Base-by-base conservation (phyloP, 2,113 vertebrate species). In the Okapia johnstoni region DNA sequence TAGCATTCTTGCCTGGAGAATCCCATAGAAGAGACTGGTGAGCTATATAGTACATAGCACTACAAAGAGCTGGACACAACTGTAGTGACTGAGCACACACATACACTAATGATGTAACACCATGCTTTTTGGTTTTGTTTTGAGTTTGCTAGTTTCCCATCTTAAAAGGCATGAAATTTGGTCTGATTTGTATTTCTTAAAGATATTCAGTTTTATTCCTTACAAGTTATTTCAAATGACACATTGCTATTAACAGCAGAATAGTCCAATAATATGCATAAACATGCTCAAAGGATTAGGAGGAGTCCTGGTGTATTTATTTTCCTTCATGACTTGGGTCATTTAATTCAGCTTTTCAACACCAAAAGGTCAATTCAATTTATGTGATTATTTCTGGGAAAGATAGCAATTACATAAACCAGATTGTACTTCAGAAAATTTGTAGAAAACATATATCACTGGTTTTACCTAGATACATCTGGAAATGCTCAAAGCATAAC, bases 111-210 rank as follows among this genome's bases (percentile, higher is more conserved):
- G 40, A 76, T 43, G 36, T 6, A 43, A 15, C 6, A 7, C 23
- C 5, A 46, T 26, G 21, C 1, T 17, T 55, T 84, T 36, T 25
- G 7, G n/a, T 33, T 84, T 84, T 73, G 36, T 73, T 84, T 70
- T 55, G 13, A 40, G 33, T 50, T 80, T 88, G 0, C 58, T 80
- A 95, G n/a, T 60, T 93, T 88, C 36, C 25, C 60, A 89, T 48
- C 43, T 66, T 50, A 81, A 52, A 33, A 87, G 16, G 13, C 48
- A 79, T 55, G 7, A 28, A 88, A 48, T 77, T 87, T 46, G 46
- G 25, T 50, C 23, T 58, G 16, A 91, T 85, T 96, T 63, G 92
- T 97, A 73, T 96, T 66, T 88, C 23, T 89, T 60, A 36, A 95
- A 94, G 89, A 84, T 83, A 70, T 43, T 84, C 63, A 73, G 43